Evolutionary conservation across 2,888 invertebrate species (phyloP).

Genomic region (Drosophila robusta): DNA sequence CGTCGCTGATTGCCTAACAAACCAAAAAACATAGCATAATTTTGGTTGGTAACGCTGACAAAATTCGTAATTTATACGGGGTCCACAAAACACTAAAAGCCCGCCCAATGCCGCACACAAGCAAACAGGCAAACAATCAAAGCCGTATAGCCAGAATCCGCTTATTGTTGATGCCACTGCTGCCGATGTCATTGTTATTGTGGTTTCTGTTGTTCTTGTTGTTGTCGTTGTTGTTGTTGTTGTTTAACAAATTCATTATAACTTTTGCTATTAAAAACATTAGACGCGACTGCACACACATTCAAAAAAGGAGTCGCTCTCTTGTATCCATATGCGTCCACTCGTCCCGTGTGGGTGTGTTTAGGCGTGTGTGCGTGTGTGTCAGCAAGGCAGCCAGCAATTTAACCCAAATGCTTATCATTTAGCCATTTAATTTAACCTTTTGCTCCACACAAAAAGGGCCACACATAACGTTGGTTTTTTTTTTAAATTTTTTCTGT

Average conservation of each 20-base stretch:
- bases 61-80: slow-evolving; percentile 57
- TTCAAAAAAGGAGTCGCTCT: slow-evolving; percentile 44
- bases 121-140: slow-evolving; percentile 60
- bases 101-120: slow-evolving; percentile 21
- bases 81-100: slow-evolving; percentile 39
- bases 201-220: slow-evolving; percentile 32
- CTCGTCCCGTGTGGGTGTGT: slow-evolving; percentile 4
- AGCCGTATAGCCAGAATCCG: slow-evolving; percentile 34
- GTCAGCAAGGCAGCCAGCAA: slow-evolving; percentile 42
- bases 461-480: slow-evolving; percentile 14
- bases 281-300: slow-evolving; percentile 67
- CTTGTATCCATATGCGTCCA: neutral
- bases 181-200: slow-evolving; percentile 20
- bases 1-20: slow-evolving; percentile 73
- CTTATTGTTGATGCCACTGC: slow-evolving; percentile 33
- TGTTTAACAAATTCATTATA: slow-evolving; percentile 77
- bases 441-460: slow-evolving; percentile 54
- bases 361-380: neutral
- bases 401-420: slow-evolving; percentile 81
- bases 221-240: slow-evolving; percentile 51
- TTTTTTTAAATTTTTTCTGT: slow-evolving; percentile 11
- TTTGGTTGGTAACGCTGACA: slow-evolving; percentile 53
- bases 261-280: slow-evolving; percentile 80
- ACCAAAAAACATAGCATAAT: slow-evolving; percentile 63
- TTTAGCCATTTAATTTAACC: slow-evolving; percentile 81